These are phyloP conservation scores for Autographa pulchrina DNA, from an alignment of 2,888 invertebrate genomes.

Conservation along the genomic window DNA sequence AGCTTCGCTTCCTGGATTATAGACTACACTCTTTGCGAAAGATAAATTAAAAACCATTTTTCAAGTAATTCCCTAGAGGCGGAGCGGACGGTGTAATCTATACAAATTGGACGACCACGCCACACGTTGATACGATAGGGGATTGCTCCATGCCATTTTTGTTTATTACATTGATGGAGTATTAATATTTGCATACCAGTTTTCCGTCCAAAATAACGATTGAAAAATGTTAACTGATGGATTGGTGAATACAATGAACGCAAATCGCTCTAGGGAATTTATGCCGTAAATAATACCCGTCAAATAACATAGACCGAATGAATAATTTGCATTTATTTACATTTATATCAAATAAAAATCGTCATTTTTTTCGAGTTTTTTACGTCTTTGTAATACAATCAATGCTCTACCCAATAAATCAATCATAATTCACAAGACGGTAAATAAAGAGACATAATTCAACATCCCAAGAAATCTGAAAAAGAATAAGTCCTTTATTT, in stretches of 20 bases:
- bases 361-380: neutral
- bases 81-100: conserved; percentile 71
- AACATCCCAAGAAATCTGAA: neutral
- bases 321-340: neutral
- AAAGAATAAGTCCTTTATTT: conserved; percentile 5
- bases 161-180: conserved; percentile 62
- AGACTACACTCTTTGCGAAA: conserved; percentile 43
- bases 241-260: conserved; percentile 29
- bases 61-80: conserved; percentile 70
- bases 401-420: neutral
- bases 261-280: conserved; percentile 36
- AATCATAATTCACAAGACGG: neutral
- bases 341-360: neutral
- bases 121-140: conserved; percentile 68
- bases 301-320: neutral
- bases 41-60: conserved; percentile 80
- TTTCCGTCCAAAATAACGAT: conserved; percentile 42
- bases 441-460: neutral
- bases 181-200: conserved; percentile 63
- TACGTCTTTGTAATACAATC: neutral
- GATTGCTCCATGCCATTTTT: conserved; percentile 60
- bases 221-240: conserved; percentile 48
- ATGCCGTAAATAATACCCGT: conserved; percentile 14
- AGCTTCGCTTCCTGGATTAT: conserved; percentile 37
- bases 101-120: conserved; percentile 70